Base-by-base conservation (phyloP, 2,113 vertebrate genomes). In the Erpornis zantholeuca region DNA sequence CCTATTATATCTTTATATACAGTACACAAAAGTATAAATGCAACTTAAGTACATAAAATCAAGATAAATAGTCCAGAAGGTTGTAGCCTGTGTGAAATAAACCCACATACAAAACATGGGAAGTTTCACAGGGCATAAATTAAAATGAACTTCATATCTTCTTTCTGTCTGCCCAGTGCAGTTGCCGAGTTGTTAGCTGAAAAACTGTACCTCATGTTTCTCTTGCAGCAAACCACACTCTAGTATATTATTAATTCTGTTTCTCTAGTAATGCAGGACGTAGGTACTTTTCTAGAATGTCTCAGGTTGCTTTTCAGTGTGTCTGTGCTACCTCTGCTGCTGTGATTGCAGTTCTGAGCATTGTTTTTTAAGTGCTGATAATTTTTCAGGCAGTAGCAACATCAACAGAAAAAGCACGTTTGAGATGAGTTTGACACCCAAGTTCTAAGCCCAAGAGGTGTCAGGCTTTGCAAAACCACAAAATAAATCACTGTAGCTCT, bases 171-270 rank as follows among this genome's bases (percentile, higher is more conserved):
- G 50, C 20, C 72, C 21, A 38, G 56, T 42, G 31, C 63, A 68
- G 68, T 83, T 69, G 69, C 77, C 28, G 52, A 87, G 47, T 81
- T 92, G n/a, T 89, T 88, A n/a, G 44, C 82, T 94, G 85, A 94
- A 90, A 93, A 90, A 44, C 61, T 75, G 90, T 85, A 63, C 89
- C 89, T 93, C 79, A 33, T 81, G 54, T 35, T 88, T 93, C 71
- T 90, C 76, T 82, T 95, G 76, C 72, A 88, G 82, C 38, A 85
- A 70, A 77, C 73, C 66, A 38, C 63, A 73, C 0, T 2, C 50
- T 92, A n/a, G 45, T 91, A 15, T 72, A 72, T 92, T 94, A 85
- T 88, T 96, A 65, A 85, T 85, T 80, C 63, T 95, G 42, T 90
- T 95, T 94, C 11, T 3, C 54, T 82, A 38, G 54, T 82, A 72